phyloP scores from a whole-genome alignment of 2,888 invertebrate genomes.

The Philonicus albiceps region DNA sequence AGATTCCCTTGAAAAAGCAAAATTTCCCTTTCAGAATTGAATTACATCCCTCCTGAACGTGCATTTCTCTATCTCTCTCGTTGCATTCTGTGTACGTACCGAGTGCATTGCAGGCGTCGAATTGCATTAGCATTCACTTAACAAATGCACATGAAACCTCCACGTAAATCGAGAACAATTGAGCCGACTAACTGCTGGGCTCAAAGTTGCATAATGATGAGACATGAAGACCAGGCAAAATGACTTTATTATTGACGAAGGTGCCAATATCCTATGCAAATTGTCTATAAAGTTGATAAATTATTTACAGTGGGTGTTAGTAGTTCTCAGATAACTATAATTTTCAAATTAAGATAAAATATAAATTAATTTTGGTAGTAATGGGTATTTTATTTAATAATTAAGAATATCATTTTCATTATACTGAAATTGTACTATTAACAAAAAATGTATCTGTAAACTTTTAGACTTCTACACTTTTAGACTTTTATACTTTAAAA shows the following conservation, averaged over 20 bases:
- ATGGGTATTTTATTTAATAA: too few species aligned
- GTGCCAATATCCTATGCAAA: constrained; percentile 15
- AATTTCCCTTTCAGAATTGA: neutral
- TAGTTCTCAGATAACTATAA: neutral
- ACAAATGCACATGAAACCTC: neutral
- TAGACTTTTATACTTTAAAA: too few species aligned
- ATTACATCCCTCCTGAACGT: neutral
- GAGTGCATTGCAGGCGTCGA: neutral
- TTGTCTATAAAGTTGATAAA: neutral
- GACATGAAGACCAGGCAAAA: neutral
- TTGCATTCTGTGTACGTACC: neutral
- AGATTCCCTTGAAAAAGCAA: neutral
- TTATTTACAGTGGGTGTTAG: neutral
- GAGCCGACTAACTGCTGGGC: neutral
- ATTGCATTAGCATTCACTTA: constrained; percentile 11
- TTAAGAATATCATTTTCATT: too few species aligned
- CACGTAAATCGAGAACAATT: constrained; percentile 9
- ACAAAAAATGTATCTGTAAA: too few species aligned
- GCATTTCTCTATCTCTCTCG: neutral
- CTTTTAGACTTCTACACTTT: too few species aligned
- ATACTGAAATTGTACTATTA: too few species aligned
- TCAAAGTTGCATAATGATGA: constrained; percentile 9
- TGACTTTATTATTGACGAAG: constrained; percentile 17
- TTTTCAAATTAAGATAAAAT: neutral
- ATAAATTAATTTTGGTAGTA: too few species aligned